Evolutionary conservation across 2,888 invertebrate genomes (phyloP), one percentile per base, ranked within the genome.

Genomic region (Apodemia mormo): DNA sequence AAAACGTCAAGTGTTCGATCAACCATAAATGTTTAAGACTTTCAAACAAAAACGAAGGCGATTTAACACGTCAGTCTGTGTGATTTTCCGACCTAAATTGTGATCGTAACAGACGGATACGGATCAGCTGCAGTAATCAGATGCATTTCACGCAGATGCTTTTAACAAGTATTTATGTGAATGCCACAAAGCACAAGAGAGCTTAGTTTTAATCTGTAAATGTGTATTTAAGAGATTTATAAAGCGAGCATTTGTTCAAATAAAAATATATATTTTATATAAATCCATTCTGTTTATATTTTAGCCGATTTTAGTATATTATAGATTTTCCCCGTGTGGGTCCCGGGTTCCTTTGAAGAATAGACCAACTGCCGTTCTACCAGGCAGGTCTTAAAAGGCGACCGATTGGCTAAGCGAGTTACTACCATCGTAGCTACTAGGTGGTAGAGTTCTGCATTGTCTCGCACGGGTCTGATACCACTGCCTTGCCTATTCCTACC

Each of bases 21-120:
- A 29, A 49, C 64, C 52, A 52, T 68, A 65, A 68, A 68, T 37
- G 30, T 68, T 64, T 49, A 52, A 52, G 49, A 33, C 61, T 61
- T 45, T 61, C 68, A 64, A 61, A 68, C 68, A 71, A 54, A 70
- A 65, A 54, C 64, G 33, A 56, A 68, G 64, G 68, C 65, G 65
- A 68, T 67, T 14, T 49, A 67, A 68, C 65, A 29, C 29, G 70
- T 61, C 65, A 49, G 71, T 65, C 67, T 71, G 45, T 45, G 45
- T 45, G 68, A 68, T 70, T 72, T 72, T 72, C 72, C 45, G 73
- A 76, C 72, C 72, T 72, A 74, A 74, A 73, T 76, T 72, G 73
- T 76, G 76, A 77, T 76, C 74, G 77, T 79, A 81, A 80, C 80
- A 79, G 82, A 80, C 87, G 90, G 90, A 91, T 82, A 86, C 90